Evolutionary conservation across 1,140 invertebrate species (phyloP).

Genomic region (Drosophila virilis): DNA sequence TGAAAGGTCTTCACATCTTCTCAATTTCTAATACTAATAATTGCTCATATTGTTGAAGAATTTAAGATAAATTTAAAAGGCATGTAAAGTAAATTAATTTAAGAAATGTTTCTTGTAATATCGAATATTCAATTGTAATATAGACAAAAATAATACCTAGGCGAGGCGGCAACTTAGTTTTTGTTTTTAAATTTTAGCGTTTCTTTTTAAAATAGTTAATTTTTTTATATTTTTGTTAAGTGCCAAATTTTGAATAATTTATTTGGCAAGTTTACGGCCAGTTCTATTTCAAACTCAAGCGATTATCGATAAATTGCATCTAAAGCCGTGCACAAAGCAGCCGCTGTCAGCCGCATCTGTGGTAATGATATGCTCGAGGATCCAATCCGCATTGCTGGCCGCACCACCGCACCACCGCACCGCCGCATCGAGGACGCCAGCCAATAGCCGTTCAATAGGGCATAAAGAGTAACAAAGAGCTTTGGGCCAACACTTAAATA

Average conservation of each 20-base stretch:
- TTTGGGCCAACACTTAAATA: constrained; percentile 70
- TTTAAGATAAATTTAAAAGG: too few species aligned
- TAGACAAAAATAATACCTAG: too few species aligned
- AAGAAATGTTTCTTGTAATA: too few species aligned
- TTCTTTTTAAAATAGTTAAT: too few species aligned
- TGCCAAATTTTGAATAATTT: neutral
- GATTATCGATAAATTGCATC: constrained; percentile 41
- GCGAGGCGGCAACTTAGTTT: too few species aligned
- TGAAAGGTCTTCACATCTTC: too few species aligned
- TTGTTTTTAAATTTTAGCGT: too few species aligned
- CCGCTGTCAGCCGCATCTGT: constrained; percentile 29
- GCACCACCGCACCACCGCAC: constrained; percentile 3
- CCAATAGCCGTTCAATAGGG: constrained; percentile 45
- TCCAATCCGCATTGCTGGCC: constrained; percentile 23
- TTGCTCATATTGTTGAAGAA: too few species aligned
- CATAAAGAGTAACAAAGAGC: constrained; percentile 58
- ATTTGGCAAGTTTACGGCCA: constrained; percentile 10
- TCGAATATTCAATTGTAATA: too few species aligned
- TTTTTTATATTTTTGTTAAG: too few species aligned
- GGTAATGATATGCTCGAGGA: constrained; percentile 48
- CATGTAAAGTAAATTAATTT: too few species aligned
- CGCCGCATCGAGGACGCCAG: neutral
- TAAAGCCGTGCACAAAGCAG: constrained; percentile 24
- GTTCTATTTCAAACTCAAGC: constrained; percentile 5
- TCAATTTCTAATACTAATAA: too few species aligned